Percentiles rank a stretch among this genome's conserved stretches.
phyloP scores from a whole-genome alignment of 2,113 vertebrate species.

The Talpa occidentalis region DNA sequence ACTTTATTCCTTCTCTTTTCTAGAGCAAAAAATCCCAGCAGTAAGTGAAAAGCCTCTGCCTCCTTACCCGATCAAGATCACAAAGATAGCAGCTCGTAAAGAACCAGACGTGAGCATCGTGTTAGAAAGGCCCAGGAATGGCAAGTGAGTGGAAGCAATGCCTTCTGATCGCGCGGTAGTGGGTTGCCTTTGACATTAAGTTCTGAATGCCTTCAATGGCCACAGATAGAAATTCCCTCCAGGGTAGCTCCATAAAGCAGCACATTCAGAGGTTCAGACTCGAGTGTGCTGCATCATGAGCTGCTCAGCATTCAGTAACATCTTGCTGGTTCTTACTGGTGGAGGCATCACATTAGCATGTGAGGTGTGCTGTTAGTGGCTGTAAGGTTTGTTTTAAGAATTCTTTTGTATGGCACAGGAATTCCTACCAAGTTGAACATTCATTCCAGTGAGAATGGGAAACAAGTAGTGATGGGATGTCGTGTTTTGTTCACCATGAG shows the following conservation, averaged over 20 bases:
- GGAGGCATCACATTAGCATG: background rate
- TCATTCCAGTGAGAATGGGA: background rate
- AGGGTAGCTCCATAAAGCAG: background rate
- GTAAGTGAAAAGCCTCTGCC: conserved; percentile 79
- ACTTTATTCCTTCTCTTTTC: conserved; percentile 61
- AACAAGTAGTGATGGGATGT: background rate
- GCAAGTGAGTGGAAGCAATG: conserved; percentile 86
- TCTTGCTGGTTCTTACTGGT: background rate
- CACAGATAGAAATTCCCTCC: background rate
- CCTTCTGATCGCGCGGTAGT: background rate
- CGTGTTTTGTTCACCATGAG: background rate
- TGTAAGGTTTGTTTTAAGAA: background rate
- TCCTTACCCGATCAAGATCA: conserved; percentile 91
- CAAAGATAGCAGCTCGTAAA: conserved; percentile 76
- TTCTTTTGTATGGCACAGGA: background rate
- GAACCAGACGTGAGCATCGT: conserved; percentile 85
- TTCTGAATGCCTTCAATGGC: background rate
- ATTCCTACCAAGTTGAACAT: background rate
- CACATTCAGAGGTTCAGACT: background rate
- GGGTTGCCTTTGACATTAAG: background rate
- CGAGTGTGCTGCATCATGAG: background rate
- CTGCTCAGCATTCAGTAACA: background rate
- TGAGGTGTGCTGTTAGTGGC: background rate
- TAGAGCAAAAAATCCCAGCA: conserved; percentile 74
- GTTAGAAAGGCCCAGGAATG: conserved; percentile 86